phyloP scores from a whole-genome alignment of 2,113 vertebrate species.

The Megaleporinus macrocephalus region DNA sequence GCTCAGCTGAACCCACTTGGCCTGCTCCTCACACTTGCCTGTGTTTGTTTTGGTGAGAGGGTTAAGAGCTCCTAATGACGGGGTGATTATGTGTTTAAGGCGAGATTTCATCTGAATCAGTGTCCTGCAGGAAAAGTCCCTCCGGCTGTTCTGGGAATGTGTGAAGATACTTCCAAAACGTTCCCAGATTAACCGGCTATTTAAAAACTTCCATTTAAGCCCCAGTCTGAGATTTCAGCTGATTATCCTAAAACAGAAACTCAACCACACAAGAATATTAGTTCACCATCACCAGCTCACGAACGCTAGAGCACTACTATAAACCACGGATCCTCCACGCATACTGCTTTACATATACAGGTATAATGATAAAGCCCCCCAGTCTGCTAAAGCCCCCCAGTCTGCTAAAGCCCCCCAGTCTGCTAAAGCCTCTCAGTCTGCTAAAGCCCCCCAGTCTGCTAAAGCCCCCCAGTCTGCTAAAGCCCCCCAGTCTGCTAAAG shows the following conservation, averaged over 20 bases:
- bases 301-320: no score
- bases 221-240: not conserved
- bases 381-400: no score
- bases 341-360: no score
- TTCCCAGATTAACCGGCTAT: constrained; percentile 15
- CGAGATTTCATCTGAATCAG: constrained; percentile 49
- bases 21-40: constrained; percentile 36
- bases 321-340: no score
- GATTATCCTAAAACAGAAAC: not conserved
- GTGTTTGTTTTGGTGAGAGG: constrained; percentile 49
- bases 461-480: no score
- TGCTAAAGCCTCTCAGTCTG: no score
- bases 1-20: constrained; percentile 45
- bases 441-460: no score
- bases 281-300: no score
- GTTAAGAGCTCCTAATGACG: constrained; percentile 51
- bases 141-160: constrained; percentile 31
- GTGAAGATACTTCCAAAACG: constrained; percentile 8
- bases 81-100: constrained; percentile 50
- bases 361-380: no score
- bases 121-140: constrained; percentile 24
- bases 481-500: no score
- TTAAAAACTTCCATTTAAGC: constrained; percentile 18
- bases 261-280: no score
- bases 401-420: no score